Evolutionary conservation across 2,797 vertebrate species (phyloP).

Genomic region (Kryptopterus vitreolus): DNA sequence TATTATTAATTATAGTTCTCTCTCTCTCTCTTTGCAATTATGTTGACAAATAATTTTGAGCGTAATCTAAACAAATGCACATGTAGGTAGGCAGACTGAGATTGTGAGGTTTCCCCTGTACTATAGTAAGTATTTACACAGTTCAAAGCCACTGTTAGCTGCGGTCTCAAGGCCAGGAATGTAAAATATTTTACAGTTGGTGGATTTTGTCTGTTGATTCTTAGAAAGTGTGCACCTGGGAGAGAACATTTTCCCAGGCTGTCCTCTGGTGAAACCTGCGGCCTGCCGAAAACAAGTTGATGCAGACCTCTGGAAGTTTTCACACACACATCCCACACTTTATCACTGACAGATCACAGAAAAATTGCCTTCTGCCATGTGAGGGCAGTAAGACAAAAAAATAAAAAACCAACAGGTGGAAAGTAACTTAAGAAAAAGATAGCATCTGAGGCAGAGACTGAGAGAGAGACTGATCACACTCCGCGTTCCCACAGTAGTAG

Average conservation of each 20-base stretch:
- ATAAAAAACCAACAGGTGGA: conserved; percentile 16
- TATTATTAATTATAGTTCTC: no score
- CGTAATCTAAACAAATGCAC: not conserved
- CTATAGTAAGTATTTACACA: not conserved
- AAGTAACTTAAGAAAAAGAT: conserved; percentile 15
- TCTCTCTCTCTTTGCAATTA: no score
- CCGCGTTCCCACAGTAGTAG: conserved; percentile 8
- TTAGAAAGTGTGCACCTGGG: conserved; percentile 36
- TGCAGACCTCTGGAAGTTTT: conserved; percentile 13
- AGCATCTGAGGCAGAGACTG: conserved; percentile 1
- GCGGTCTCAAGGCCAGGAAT: not conserved
- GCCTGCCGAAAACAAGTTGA: conserved; percentile 17
- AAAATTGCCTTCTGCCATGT: not conserved
- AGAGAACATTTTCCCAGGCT: conserved; percentile 31
- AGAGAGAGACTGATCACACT: not conserved
- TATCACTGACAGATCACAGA: conserved; percentile 23
- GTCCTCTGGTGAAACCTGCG: conserved; percentile 18
- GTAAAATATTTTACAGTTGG: conserved; percentile 17
- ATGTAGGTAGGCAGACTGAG: not conserved
- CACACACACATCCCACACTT: conserved; percentile 10
- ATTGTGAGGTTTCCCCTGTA: not conserved
- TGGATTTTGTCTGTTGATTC: conserved; percentile 37
- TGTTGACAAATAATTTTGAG: not conserved
- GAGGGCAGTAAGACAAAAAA: not conserved
- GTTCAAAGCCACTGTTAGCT: not conserved